Conservation (phyloP, 1,140 invertebrate genomes). For the Drosophila lowei region DNA sequence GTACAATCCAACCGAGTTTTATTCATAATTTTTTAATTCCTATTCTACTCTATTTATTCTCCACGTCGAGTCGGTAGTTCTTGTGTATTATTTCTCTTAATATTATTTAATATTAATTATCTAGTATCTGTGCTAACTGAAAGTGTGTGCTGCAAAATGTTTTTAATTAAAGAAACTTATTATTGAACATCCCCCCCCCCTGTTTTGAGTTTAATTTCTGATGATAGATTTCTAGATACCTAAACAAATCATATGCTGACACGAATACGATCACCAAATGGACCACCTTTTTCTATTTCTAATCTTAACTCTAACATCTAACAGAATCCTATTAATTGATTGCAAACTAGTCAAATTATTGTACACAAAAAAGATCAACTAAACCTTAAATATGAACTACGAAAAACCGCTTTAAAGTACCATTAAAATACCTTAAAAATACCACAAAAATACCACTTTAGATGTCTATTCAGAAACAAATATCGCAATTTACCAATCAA, state of each 20-base stretch:
- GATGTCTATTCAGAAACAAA: slow-evolving; percentile 50
- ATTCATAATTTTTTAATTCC: slow-evolving; percentile 36
- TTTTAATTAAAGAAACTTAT: slow-evolving; percentile 70
- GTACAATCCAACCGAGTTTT: slow-evolving; percentile 19
- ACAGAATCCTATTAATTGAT: slow-evolving; percentile 30
- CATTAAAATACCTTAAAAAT: slow-evolving; percentile 22
- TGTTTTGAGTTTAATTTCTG: slow-evolving; percentile 8
- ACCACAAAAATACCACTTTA: slow-evolving; percentile 43
- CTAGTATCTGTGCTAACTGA: slow-evolving; percentile 68
- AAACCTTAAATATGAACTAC: slow-evolving; percentile 33
- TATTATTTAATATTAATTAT: slow-evolving; percentile 51
- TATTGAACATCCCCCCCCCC: slow-evolving; percentile 44
- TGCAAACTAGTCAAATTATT: slow-evolving; percentile 58
- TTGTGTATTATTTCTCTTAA: slow-evolving; percentile 68
- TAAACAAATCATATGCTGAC: slow-evolving; percentile 61
- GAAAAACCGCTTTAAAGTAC: slow-evolving; percentile 43
- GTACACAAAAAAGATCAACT: slow-evolving; percentile 26
- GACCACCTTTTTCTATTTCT: slow-evolving; percentile 79
- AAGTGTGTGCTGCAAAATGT: slow-evolving; percentile 76
- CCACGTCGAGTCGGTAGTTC: slow-evolving; percentile 16
- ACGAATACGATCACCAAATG: slow-evolving; percentile 79
- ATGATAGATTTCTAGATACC: slow-evolving; percentile 30
- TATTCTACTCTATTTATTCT: slow-evolving; percentile 53
- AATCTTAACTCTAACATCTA: slow-evolving; percentile 41
- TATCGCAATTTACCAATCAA: slow-evolving; percentile 3